phyloP scores from a whole-genome alignment of 2,888 invertebrate genomes.

The Heliconius sara region DNA sequence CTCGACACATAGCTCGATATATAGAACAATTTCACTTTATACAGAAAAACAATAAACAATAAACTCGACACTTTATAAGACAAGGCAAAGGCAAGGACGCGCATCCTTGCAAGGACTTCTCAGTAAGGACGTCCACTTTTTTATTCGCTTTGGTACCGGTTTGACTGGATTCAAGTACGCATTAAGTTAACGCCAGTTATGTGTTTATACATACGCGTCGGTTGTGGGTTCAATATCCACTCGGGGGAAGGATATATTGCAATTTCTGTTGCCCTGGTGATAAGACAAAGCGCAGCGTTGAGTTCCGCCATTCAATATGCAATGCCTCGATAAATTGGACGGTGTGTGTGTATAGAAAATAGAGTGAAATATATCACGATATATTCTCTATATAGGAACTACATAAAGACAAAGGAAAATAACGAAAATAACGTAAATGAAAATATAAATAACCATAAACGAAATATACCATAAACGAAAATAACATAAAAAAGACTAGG shows the following conservation, averaged over 20 bases:
- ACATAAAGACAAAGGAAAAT: too few relatives aligned
- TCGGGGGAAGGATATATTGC: neutral
- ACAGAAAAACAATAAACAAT: neutral
- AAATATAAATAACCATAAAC: too few relatives aligned
- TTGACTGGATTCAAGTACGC: slow-evolving; percentile 7
- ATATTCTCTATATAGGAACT: too few relatives aligned
- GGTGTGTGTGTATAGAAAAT: neutral
- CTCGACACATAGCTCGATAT: too few relatives aligned
- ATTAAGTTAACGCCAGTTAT: neutral
- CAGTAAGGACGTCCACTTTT: slow-evolving; percentile 14
- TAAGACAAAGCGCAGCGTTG: neutral
- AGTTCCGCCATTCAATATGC: neutral
- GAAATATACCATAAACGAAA: too few relatives aligned
- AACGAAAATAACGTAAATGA: too few relatives aligned
- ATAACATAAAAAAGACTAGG: too few relatives aligned
- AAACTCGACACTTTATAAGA: neutral
- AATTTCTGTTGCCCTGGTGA: neutral
- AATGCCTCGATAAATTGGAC: neutral
- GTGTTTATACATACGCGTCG: too few relatives aligned
- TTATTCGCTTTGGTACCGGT: neutral
- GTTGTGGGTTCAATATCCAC: neutral
- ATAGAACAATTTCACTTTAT: too few relatives aligned
- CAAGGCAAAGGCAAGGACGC: slow-evolving; percentile 13
- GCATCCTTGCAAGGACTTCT: slow-evolving; percentile 3
- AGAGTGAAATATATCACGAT: too few relatives aligned